These are phyloP conservation scores for Siphlonurus alternatus DNA, from an alignment of 2,888 invertebrate genomes.

Conservation along the genomic window DNA sequence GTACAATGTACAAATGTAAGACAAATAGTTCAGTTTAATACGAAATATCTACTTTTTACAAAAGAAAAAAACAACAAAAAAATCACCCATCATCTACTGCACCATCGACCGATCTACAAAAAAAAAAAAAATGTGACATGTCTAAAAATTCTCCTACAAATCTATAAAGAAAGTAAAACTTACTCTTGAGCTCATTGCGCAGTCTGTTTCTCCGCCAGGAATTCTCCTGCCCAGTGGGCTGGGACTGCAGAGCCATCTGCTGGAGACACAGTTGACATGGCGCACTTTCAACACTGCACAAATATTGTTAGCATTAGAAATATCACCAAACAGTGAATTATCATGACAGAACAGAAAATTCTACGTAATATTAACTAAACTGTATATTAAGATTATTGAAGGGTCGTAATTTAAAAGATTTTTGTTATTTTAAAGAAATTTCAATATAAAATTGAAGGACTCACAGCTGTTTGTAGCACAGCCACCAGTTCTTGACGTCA, in stretches of 20 bases:
- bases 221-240: conserved; percentile 51
- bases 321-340: neutral
- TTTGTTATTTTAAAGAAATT: conserved; percentile 8
- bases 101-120: too few relatives aligned
- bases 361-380: conserved; percentile 8
- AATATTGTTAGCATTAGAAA: conserved; percentile 4
- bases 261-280: conserved; percentile 76
- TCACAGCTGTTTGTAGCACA: conserved; percentile 15
- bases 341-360: conserved; percentile 5
- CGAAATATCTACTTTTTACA: too few relatives aligned
- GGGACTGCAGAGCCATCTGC: conserved; percentile 61
- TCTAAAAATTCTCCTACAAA: too few relatives aligned
- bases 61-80: too few relatives aligned
- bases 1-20: too few relatives aligned
- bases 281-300: conserved; percentile 54
- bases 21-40: too few relatives aligned
- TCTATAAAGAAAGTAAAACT: conserved; percentile 11
- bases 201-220: conserved; percentile 69
- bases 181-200: conserved; percentile 48
- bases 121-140: too few relatives aligned
- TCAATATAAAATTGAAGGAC: conserved; percentile 8
- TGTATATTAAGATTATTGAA: neutral
- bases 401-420: neutral
- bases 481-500: conserved; percentile 52
- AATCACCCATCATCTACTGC: too few relatives aligned